Evolutionary conservation across 2,888 invertebrate species (phyloP).

Genomic region (Oligia fasciuncula): DNA sequence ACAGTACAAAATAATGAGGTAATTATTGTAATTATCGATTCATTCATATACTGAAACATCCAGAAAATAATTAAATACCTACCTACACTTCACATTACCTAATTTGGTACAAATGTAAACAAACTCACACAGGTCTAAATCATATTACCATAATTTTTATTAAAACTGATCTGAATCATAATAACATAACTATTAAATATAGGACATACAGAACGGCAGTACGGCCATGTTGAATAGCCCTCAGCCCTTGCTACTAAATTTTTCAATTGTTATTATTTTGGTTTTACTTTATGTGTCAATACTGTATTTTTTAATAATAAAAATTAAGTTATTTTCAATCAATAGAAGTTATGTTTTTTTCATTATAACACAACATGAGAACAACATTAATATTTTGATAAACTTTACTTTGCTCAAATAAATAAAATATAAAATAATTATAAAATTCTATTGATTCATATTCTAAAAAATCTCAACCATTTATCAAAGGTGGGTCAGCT

Average conservation of each 20-base stretch:
- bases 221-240: background rate
- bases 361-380: background rate
- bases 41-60: slow-evolving; percentile 21
- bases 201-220: too few relatives aligned
- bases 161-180: background rate
- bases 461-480: too few relatives aligned
- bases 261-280: background rate
- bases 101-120: background rate
- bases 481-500: too few relatives aligned
- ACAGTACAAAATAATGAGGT: background rate
- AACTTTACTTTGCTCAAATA: too few relatives aligned
- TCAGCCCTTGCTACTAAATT: background rate
- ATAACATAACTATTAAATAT: background rate
- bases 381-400: background rate
- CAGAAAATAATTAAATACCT: background rate
- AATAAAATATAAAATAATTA: too few relatives aligned
- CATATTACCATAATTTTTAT: background rate
- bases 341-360: background rate
- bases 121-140: background rate
- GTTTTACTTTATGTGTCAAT: background rate
- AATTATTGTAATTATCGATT: background rate
- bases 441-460: too few relatives aligned
- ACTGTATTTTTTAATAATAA: background rate
- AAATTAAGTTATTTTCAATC: too few relatives aligned
- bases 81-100: slow-evolving; percentile 10